A percentile compares a stretch with the other conserved stretches of the same genome.
Conservation (phyloP, 2,888 invertebrate genomes). For the Heliconius cydno region DNA sequence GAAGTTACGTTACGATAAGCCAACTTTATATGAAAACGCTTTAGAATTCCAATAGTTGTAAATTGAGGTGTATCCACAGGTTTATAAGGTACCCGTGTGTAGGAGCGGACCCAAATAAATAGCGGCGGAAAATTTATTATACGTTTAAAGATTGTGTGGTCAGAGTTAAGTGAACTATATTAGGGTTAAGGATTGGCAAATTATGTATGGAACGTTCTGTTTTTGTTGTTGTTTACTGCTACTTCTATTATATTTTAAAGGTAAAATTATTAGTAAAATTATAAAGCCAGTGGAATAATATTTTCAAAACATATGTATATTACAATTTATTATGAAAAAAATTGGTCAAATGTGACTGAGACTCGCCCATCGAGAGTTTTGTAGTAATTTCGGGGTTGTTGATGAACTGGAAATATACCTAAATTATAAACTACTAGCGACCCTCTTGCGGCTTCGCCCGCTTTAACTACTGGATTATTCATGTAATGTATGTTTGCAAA, state of each 20-base stretch:
- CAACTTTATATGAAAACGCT: not conserved
- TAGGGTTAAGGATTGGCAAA: not conserved
- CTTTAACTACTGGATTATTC: too few relatives aligned
- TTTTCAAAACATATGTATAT: not conserved
- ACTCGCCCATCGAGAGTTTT: too few relatives aligned
- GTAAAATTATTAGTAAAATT: not conserved
- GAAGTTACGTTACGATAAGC: not conserved
- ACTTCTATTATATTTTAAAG: not conserved
- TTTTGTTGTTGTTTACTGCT: conserved; percentile 41
- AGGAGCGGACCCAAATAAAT: conserved; percentile 58
- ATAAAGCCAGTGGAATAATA: too few relatives aligned
- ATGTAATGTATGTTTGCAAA: too few relatives aligned
- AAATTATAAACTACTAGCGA: too few relatives aligned
- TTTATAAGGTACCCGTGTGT: conserved; percentile 14
- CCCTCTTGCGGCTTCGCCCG: too few relatives aligned
- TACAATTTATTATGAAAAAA: too few relatives aligned
- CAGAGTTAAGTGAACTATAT: conserved; percentile 46
- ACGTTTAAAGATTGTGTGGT: conserved; percentile 64
- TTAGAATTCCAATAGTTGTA: conserved; percentile 23
- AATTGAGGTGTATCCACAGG: conserved; percentile 12
- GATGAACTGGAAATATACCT: too few relatives aligned
- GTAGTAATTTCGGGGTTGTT: too few relatives aligned
- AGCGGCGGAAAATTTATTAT: conserved; percentile 75
- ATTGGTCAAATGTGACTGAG: too few relatives aligned
- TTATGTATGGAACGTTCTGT: not conserved